Conservation (phyloP, 2,888 invertebrate species). For the Creontiades dilutus region DNA sequence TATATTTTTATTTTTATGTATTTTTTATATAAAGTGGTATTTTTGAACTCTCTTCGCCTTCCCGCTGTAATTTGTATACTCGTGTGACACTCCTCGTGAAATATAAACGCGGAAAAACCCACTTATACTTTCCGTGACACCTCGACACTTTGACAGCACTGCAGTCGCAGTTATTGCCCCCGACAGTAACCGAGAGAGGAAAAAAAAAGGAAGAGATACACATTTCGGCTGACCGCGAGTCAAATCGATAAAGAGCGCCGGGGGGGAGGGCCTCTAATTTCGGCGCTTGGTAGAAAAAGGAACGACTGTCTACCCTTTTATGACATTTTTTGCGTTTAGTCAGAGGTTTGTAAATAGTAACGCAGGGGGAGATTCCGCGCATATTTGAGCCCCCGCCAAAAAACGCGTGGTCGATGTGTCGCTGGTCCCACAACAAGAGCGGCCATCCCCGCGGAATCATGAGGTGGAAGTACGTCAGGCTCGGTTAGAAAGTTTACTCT, state of each 20-base stretch:
- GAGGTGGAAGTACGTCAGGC: conserved; percentile 68
- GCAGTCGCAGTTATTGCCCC: background rate
- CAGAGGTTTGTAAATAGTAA: conserved; percentile 66
- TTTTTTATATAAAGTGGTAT: no score
- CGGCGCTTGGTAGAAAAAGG: conserved; percentile 32
- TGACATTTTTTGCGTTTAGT: conserved; percentile 67
- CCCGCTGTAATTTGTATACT: no score
- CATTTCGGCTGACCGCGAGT: conserved; percentile 42
- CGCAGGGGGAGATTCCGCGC: conserved; percentile 59
- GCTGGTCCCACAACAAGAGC: conserved; percentile 54
- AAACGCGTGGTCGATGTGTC: conserved; percentile 48
- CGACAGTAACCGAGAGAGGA: background rate
- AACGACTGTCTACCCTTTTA: conserved; percentile 53
- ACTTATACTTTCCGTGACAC: no score
- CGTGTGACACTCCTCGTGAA: no score
- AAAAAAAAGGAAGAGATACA: background rate
- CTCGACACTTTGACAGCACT: no score
- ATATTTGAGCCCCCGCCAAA: conserved; percentile 64
- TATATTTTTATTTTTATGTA: no score
- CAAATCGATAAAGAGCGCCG: conserved; percentile 4
- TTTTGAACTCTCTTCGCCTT: no score
- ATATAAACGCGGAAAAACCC: no score
- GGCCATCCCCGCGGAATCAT: conserved; percentile 56
- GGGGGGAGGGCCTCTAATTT: background rate
- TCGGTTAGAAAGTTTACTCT: conserved; percentile 36